Evolutionary conservation across 2,113 vertebrate genomes (phyloP).

Genomic region (Silurus glanis): DNA sequence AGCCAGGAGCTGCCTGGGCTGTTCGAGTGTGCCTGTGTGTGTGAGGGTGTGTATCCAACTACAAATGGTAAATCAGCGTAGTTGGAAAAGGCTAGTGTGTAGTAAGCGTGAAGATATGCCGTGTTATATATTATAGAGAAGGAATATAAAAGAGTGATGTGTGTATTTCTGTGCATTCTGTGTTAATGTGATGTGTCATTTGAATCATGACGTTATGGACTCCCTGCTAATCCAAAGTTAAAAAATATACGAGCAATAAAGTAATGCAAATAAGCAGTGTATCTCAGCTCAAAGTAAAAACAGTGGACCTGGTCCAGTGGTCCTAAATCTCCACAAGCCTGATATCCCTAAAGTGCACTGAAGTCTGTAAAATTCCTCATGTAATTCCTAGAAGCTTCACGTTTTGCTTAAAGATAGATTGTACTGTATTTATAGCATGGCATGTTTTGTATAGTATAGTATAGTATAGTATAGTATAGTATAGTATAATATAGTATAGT

Average conservation of each 20-base stretch:
- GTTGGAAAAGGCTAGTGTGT: constrained; percentile 1
- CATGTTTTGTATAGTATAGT: no score
- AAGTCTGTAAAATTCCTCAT: not conserved
- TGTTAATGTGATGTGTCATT: no score
- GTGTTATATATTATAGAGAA: not conserved
- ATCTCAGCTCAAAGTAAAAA: not conserved
- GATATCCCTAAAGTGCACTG: not conserved
- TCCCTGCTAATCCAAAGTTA: no score
- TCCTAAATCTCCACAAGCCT: not conserved
- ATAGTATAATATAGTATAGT: no score
- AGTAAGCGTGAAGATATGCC: not conserved
- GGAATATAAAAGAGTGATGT: not conserved
- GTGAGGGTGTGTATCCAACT: constrained; percentile 38
- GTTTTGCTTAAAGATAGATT: no score
- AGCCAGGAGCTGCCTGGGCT: constrained; percentile 87
- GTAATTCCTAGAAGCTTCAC: not conserved
- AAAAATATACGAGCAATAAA: not conserved
- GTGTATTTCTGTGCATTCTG: not conserved
- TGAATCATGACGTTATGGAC: no score
- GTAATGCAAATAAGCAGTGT: not conserved
- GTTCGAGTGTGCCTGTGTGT: constrained; percentile 49
- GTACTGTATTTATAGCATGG: no score
- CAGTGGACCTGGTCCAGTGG: not conserved
- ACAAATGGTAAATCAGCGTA: not conserved
- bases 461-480: no score